Evolutionary conservation across 1,140 invertebrate species (phyloP).

Genomic region (Calliphora vicina): DNA sequence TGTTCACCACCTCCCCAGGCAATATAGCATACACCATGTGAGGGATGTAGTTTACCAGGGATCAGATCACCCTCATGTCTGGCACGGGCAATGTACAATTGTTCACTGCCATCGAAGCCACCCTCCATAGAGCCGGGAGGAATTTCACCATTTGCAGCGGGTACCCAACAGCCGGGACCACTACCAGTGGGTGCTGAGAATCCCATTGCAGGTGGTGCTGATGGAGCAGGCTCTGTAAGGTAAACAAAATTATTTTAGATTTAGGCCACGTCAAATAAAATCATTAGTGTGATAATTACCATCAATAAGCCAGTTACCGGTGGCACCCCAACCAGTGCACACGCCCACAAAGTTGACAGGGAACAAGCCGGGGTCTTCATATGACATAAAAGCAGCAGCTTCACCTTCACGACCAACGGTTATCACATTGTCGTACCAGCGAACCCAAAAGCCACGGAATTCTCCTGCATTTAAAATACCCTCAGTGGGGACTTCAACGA

Average conservation of each 20-base stretch:
- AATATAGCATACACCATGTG: slow-evolving; percentile 77
- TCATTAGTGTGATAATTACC: slow-evolving; percentile 66
- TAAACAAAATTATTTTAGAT: background rate
- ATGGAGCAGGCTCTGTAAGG: slow-evolving; percentile 45
- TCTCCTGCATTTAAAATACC: slow-evolving; percentile 74
- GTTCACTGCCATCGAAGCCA: slow-evolving; percentile 76
- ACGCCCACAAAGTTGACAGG: slow-evolving; percentile 77
- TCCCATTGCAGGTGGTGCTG: slow-evolving; percentile 47
- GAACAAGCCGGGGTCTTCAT: slow-evolving; percentile 74
- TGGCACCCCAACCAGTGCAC: slow-evolving; percentile 85
- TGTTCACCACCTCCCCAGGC: slow-evolving; percentile 83
- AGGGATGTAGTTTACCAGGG: slow-evolving; percentile 77
- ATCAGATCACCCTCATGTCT: slow-evolving; percentile 77
- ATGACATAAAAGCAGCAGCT: slow-evolving; percentile 74
- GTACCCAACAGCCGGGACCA: slow-evolving; percentile 70
- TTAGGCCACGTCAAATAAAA: slow-evolving; percentile 12
- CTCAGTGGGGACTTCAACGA: slow-evolving; percentile 75
- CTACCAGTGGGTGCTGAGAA: slow-evolving; percentile 49
- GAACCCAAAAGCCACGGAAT: slow-evolving; percentile 83
- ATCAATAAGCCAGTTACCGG: slow-evolving; percentile 84
- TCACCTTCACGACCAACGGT: slow-evolving; percentile 66
- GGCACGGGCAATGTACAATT: slow-evolving; percentile 77
- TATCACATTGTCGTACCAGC: slow-evolving; percentile 73
- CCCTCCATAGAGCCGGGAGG: slow-evolving; percentile 77
- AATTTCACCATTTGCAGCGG: slow-evolving; percentile 70